Conservation (phyloP, 2,797 vertebrate species). For the Cryptoprocta ferox region DNA sequence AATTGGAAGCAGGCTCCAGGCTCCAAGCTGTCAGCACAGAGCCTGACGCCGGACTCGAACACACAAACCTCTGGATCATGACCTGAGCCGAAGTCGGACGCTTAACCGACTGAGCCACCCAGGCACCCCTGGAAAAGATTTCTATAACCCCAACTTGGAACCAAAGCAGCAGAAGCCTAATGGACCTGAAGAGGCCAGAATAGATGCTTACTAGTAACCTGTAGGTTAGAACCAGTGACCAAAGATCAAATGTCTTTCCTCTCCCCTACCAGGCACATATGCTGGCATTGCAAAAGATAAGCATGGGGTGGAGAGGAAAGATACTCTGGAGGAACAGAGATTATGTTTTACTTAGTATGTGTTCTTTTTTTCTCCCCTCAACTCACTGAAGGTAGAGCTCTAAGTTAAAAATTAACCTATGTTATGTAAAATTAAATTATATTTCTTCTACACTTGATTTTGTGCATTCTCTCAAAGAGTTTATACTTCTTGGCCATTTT, state of each 20-base stretch:
- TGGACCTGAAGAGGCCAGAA: neutral
- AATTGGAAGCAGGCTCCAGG: too few species aligned
- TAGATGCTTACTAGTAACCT: neutral
- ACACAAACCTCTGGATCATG: too few species aligned
- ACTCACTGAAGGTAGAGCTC: neutral
- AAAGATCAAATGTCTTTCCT: neutral
- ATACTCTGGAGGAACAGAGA: neutral
- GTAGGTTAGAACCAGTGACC: neutral
- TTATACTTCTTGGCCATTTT: neutral
- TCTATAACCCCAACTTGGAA: neutral
- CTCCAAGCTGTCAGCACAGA: too few species aligned
- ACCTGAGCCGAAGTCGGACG: too few species aligned
- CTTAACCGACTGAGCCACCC: too few species aligned
- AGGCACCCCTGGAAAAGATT: neutral
- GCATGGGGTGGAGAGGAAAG: neutral
- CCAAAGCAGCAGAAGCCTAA: neutral
- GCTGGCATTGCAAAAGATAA: neutral
- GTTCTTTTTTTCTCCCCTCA: neutral
- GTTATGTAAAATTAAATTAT: neutral
- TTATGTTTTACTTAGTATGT: neutral
- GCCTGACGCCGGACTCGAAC: too few species aligned
- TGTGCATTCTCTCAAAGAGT: neutral
- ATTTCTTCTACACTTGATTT: neutral
- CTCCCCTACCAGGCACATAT: neutral
- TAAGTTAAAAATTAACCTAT: slow-evolving; percentile 41